Evolutionary conservation across 2,888 invertebrate genomes (phyloP).

Genomic region (Synanthedon andrenaeformis): DNA sequence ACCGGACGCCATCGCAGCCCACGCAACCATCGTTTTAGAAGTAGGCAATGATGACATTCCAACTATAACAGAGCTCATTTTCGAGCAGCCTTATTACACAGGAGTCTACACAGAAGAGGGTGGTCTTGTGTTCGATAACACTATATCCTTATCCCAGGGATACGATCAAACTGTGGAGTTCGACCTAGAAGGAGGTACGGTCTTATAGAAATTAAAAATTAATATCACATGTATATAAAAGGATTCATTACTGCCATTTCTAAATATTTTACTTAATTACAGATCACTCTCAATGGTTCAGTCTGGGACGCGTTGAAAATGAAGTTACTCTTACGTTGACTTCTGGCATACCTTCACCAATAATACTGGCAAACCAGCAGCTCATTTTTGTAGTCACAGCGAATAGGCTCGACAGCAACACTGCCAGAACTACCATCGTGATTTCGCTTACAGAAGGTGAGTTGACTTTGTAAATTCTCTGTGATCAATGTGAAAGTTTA

Average conservation of each 20-base stretch:
- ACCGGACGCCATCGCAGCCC: constrained; percentile 13
- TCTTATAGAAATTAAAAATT: background rate
- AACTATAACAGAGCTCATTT: constrained; percentile 7
- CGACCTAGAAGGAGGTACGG: constrained; percentile 23
- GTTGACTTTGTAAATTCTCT: background rate
- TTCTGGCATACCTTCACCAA: constrained; percentile 13
- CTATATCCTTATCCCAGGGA: constrained; percentile 16
- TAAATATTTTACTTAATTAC: constrained; percentile 2
- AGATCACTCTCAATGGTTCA: constrained; percentile 23
- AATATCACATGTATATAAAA: background rate
- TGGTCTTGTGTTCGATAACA: constrained; percentile 13
- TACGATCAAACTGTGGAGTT: constrained; percentile 17
- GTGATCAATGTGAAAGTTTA: background rate
- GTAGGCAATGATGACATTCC: constrained; percentile 1
- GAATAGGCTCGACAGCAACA: constrained; percentile 7
- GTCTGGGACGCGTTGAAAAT: constrained; percentile 8
- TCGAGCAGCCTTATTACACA: constrained; percentile 17
- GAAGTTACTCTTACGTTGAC: constrained; percentile 9
- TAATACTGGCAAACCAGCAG: constrained; percentile 17
- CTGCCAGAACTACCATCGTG: constrained; percentile 15
- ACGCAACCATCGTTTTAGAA: constrained; percentile 20
- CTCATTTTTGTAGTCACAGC: constrained; percentile 19
- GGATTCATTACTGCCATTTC: background rate
- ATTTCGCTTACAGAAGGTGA: constrained; percentile 9
- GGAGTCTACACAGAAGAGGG: constrained; percentile 11